Evolutionary conservation across 2,888 invertebrate species (phyloP).

Genomic region (Agonopterix subpropinquella): DNA sequence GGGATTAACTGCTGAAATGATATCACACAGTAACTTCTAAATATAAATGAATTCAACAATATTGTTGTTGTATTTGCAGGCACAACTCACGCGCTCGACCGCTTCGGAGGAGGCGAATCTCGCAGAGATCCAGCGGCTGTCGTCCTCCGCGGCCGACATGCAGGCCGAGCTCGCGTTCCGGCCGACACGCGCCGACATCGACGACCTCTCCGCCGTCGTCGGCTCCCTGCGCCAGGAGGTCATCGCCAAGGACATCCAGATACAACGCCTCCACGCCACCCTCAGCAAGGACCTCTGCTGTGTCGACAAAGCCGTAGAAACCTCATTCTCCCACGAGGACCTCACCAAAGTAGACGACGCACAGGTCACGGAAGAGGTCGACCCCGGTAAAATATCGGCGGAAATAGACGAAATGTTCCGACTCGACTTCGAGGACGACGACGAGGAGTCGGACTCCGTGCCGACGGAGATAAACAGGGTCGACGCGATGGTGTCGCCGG

Average conservation of each 20-base stretch:
- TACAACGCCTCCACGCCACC: slow-evolving; percentile 28
- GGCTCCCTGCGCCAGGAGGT: slow-evolving; percentile 43
- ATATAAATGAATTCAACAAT: too few species aligned
- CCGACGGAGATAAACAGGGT: slow-evolving; percentile 49
- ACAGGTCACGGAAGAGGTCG: slow-evolving; percentile 26
- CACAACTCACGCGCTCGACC: slow-evolving; percentile 55
- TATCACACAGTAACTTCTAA: too few species aligned
- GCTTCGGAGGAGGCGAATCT: slow-evolving; percentile 74
- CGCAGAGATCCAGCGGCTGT: slow-evolving; percentile 74
- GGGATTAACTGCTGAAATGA: too few species aligned
- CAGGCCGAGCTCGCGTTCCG: slow-evolving; percentile 76
- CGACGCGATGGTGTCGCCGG: slow-evolving; percentile 10
- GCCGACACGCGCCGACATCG: slow-evolving; percentile 73
- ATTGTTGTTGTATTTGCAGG: slow-evolving; percentile 27
- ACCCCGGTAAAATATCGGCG: slow-evolving; percentile 52
- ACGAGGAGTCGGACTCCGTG: slow-evolving; percentile 57
- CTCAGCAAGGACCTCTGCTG: slow-evolving; percentile 18
- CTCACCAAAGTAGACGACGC: slow-evolving; percentile 16
- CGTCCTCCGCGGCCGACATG: slow-evolving; percentile 64
- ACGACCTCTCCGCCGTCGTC: slow-evolving; percentile 69
- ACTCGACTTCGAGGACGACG: slow-evolving; percentile 60
- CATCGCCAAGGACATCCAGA: slow-evolving; percentile 27
- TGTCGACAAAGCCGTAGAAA: slow-evolving; percentile 25
- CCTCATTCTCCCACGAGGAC: slow-evolving; percentile 32
- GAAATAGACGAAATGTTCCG: slow-evolving; percentile 69